Percentiles rank a stretch among this genome's conserved stretches.
Conservation (phyloP, 2,797 vertebrate species). For the Rhabdophis nuchalis region DNA sequence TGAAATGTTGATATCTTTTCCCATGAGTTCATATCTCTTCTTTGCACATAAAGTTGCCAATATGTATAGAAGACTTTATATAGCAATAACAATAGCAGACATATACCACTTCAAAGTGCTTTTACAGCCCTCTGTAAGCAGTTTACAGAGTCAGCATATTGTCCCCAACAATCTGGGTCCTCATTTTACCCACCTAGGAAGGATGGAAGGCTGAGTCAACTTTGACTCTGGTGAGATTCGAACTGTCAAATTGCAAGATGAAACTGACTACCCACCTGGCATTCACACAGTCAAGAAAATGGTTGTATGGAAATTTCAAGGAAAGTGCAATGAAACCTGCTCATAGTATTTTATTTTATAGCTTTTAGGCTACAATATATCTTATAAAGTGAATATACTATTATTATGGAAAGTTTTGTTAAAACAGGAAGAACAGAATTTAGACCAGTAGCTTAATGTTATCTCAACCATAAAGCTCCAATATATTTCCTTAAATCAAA, state of each 20-base stretch:
- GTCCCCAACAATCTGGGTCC: too few relatives aligned
- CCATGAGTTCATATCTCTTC: background rate
- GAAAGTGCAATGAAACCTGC: background rate
- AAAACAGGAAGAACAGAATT: background rate
- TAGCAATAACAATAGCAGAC: too few relatives aligned
- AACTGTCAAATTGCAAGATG: background rate
- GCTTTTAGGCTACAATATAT: background rate
- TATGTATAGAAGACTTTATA: background rate
- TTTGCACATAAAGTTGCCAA: background rate
- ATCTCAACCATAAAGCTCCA: background rate
- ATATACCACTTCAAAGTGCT: too few relatives aligned
- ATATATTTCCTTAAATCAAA: background rate
- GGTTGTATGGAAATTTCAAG: background rate
- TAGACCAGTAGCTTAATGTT: background rate
- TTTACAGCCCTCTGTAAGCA: too few relatives aligned
- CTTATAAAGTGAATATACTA: background rate
- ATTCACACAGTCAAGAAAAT: background rate
- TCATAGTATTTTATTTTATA: background rate
- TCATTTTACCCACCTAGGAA: too few relatives aligned
- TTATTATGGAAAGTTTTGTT: background rate
- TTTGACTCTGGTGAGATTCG: too few relatives aligned
- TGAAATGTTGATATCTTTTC: background rate
- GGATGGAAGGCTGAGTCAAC: too few relatives aligned
- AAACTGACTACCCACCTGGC: background rate
- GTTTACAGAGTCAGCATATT: too few relatives aligned